Evolutionary conservation across 1,140 invertebrate species (phyloP), one percentile per base, ranked within the genome.

Genomic region (Lerema accius): DNA sequence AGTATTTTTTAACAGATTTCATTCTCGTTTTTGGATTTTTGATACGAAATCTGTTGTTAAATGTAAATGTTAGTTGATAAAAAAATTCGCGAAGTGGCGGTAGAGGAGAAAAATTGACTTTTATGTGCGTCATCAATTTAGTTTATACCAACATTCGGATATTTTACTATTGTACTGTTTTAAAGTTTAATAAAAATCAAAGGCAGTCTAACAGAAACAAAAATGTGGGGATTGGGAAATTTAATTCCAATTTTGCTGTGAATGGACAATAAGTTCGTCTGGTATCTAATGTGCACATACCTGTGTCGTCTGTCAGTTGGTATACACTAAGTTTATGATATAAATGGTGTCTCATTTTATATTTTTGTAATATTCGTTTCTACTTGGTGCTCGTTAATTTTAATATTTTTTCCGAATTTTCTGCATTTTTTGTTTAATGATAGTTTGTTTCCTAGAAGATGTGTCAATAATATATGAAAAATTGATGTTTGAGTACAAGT

Each of bases 301-400:
- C 19, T 23, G 5, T 32, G 28, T 32, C 9, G 9, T 32, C 1
- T 4, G 4, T 4, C 7, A 1, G 28, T 32, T 11, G 35, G 35
- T 37, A 37, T 37, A 37, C 11, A 37, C 35, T 37, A 37, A 37
- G 35, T 7, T n/a, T 37, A 17, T 11, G 32, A 37, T 37, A 40
- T 43, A 42, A 32, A 42, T 1, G 51, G 15, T 56, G 53, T 45
- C 40, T 56, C 9, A 45, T 55, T 26, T 26, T 42, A n/a, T 26
- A 42, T 23, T 23, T 11, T 55, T 40, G 17, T 39, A 42, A 2
- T 23, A 13, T 56, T 35, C 14, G 43, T 59, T 61, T 58, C 14
- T 49, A 43, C 28, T 78, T 71, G 75, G 78, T 80, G 76, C 73
- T 80, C 71, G 51, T 69, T 65, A 64, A 32, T 56, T 45, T 56